Conservation (phyloP, 2,113 vertebrate species). For the Amphiprion percula region DNA sequence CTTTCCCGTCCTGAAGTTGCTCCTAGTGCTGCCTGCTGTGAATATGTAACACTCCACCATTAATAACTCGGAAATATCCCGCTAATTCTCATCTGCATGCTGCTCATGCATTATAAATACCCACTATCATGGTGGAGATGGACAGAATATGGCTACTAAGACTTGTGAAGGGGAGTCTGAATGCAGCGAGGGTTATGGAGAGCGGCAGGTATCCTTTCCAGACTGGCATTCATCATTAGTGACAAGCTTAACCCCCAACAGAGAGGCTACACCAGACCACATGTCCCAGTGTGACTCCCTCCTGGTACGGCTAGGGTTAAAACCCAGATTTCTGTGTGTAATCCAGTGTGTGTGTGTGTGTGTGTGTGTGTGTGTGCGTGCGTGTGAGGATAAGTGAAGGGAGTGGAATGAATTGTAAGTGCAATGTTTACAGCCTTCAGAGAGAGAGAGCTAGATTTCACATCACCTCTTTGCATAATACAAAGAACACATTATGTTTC, state of each 20-base stretch:
- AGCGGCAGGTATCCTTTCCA: slow-evolving; percentile 61
- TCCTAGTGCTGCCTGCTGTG: slow-evolving; percentile 58
- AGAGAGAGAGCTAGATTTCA: slow-evolving; percentile 3
- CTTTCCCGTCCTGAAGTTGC: slow-evolving; percentile 28
- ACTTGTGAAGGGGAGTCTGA: slow-evolving; percentile 50
- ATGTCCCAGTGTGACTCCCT: slow-evolving; percentile 44
- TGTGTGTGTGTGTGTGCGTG: background rate
- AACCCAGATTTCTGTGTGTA: slow-evolving; percentile 60
- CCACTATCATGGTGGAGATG: slow-evolving; percentile 40
- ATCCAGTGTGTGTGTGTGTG: slow-evolving; percentile 49
- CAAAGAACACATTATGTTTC: background rate
- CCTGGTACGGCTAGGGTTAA: slow-evolving; percentile 43
- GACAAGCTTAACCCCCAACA: slow-evolving; percentile 65
- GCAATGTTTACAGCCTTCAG: slow-evolving; percentile 4
- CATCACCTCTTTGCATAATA: slow-evolving; percentile 23
- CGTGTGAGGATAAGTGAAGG: slow-evolving; percentile 6
- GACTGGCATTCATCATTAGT: slow-evolving; percentile 50
- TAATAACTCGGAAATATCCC: slow-evolving; percentile 65
- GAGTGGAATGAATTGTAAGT: background rate
- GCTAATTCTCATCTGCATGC: slow-evolving; percentile 70
- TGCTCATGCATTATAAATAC: slow-evolving; percentile 71
- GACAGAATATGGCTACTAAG: slow-evolving; percentile 63
- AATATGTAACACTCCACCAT: slow-evolving; percentile 62
- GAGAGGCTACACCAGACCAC: slow-evolving; percentile 44
- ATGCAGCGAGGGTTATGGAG: slow-evolving; percentile 25